A percentile compares a stretch with the other conserved stretches of the same genome.
These are phyloP conservation scores for Pharmacophagus antenor DNA, from an alignment of 2,888 invertebrate genomes.

Conservation along the genomic window DNA sequence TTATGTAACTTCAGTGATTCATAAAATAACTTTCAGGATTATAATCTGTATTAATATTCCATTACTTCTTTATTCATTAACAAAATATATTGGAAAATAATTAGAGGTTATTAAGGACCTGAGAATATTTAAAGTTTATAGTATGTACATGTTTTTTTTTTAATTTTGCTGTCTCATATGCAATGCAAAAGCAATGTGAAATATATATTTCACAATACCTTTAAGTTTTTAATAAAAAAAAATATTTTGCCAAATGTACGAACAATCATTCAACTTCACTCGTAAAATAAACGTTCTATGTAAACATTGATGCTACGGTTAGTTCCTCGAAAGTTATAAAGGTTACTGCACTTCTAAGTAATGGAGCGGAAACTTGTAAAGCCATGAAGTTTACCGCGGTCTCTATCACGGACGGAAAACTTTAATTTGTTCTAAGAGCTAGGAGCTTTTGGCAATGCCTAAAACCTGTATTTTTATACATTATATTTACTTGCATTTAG, in stretches of 20 bases:
- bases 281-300: slow-evolving; percentile 13
- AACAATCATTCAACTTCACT: slow-evolving; percentile 6
- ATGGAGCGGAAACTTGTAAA: slow-evolving; percentile 51
- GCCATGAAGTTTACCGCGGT: slow-evolving; percentile 48
- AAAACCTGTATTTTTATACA: not conserved
- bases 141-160: no score
- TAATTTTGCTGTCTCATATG: no score
- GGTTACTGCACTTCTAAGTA: slow-evolving; percentile 72
- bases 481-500: no score
- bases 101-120: no score
- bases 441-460: slow-evolving; percentile 35
- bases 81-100: no score
- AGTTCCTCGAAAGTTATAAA: slow-evolving; percentile 45
- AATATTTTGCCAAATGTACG: not conserved
- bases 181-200: no score
- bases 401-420: slow-evolving; percentile 45
- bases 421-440: slow-evolving; percentile 56
- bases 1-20: no score
- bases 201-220: not conserved
- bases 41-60: no score
- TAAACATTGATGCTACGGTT: slow-evolving; percentile 24
- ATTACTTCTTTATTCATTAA: no score
- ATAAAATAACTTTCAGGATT: no score
- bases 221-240: not conserved
- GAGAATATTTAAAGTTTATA: no score